These are phyloP conservation scores for Pelusios castaneus DNA, from an alignment of 2,113 vertebrate genomes.

Conservation along the genomic window DNA sequence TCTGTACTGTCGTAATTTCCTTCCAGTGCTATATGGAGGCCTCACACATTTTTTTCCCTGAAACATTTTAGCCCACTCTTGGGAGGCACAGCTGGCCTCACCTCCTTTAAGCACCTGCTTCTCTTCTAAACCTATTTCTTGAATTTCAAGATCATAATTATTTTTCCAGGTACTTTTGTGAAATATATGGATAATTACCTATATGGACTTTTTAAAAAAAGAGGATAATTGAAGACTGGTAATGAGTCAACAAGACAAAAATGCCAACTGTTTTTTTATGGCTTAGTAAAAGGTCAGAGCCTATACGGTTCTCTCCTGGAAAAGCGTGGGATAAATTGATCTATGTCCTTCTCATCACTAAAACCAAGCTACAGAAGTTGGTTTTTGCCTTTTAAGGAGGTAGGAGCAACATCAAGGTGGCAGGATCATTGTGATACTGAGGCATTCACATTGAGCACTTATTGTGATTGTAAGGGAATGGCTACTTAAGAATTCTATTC, in stretches of 20 bases:
- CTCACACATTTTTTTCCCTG: neutral
- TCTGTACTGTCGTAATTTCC: slow-evolving; percentile 59
- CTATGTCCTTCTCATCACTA: neutral
- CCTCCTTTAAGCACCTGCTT: slow-evolving; percentile 72
- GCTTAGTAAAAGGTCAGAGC: slow-evolving; percentile 20
- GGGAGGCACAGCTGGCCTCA: slow-evolving; percentile 66
- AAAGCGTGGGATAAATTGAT: neutral
- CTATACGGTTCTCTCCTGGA: slow-evolving; percentile 10
- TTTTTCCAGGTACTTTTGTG: slow-evolving; percentile 63
- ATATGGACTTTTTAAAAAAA: slow-evolving; percentile 10
- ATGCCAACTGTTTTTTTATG: neutral
- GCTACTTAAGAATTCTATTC: neutral
- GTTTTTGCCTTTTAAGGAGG: neutral
- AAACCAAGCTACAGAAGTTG: slow-evolving; percentile 36
- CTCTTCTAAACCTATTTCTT: slow-evolving; percentile 64
- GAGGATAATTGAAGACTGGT: slow-evolving; percentile 13
- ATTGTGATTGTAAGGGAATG: rapidly evolving
- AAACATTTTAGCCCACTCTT: slow-evolving; percentile 22
- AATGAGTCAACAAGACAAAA: neutral
- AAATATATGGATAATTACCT: slow-evolving; percentile 32
- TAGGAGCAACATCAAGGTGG: neutral
- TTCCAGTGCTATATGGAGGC: slow-evolving; percentile 42
- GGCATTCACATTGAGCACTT: neutral
- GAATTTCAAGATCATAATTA: slow-evolving; percentile 71
- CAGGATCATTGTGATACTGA: neutral